phyloP scores from a whole-genome alignment of 2,113 vertebrate genomes.

The Ardeotis arabs region DNA sequence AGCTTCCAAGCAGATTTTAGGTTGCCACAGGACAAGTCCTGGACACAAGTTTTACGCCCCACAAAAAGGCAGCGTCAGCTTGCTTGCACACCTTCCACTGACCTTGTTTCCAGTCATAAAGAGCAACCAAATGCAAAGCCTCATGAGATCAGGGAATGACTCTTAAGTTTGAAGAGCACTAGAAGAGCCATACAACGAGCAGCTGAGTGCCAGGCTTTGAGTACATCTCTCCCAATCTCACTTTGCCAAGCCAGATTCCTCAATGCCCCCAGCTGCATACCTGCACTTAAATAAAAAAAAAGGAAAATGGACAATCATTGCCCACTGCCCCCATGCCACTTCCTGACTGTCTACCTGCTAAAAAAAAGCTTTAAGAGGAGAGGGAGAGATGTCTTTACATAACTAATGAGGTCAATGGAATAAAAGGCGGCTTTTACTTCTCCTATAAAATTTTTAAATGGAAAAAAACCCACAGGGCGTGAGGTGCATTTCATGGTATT shows the following conservation, averaged over 20 bases:
- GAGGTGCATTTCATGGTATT: neutral
- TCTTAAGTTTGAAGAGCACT: neutral
- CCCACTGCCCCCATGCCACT: accelerated
- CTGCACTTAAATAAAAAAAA: neutral
- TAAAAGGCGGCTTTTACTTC: neutral
- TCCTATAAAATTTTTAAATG: neutral
- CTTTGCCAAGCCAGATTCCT: neutral
- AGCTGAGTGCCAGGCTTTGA: neutral
- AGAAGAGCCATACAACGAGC: accelerated
- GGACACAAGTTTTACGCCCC: neutral
- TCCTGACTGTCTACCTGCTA: accelerated
- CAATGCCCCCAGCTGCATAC: neutral
- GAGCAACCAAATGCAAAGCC: neutral
- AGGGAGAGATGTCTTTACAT: neutral
- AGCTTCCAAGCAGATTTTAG: neutral
- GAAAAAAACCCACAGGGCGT: neutral
- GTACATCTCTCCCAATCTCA: accelerated
- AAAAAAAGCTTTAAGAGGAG: neutral
- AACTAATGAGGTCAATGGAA: neutral
- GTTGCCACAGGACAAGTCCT: neutral
- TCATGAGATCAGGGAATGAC: neutral
- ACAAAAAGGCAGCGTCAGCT: neutral
- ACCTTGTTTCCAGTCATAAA: neutral
- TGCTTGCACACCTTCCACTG: neutral
- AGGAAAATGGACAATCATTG: neutral